Base-by-base conservation (phyloP, 2,113 vertebrate genomes). In the Sorex fumeus region DNA sequence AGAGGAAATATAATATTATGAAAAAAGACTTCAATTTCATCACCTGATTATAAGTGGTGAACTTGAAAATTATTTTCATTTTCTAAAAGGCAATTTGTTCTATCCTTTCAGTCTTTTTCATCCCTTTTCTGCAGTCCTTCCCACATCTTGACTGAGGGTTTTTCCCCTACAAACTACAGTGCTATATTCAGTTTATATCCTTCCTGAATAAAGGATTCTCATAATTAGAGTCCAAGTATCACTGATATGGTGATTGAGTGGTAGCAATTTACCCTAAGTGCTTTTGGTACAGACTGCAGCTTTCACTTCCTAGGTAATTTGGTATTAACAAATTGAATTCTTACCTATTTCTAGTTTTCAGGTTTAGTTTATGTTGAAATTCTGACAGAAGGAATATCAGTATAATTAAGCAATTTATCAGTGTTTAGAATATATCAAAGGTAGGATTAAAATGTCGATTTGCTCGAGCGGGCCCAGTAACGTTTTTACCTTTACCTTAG, bases 351-450 rank as follows among this genome's bases (percentile, higher is more conserved):
- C 74, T 67, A 23, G n/a, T 81, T 89, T 89, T 84, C 70, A 6
- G 6, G 13, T 75, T 91, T 78, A 81, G 53, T 91, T 19, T 92
- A 30, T 8, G 25, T 78, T 83, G 28, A 30, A 69, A 18, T 75
- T 4, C 21, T 32, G 21, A 47, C 47, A 25, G 74, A 71, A 30
- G 4, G 13, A 0, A 66, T 23, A 47, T 11, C 13, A 3, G 43
- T 36, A 28, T 11, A 72, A 69, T 74, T 34, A 77, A 18, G n/a
- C 57, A 67, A 4, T 4, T 43, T 88, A n/a, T 70, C 8, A 34
- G 27, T 40, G 27, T 76, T 0, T 45, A 75, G 19, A 8, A n/a
- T 8, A 67, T 36, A 81, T 3, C 28, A 64, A 83, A 83, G 21
- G 30, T 9, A 28, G 91, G 79, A 47, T 53, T 89, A 28, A 70